Evolutionary conservation across 1,140 invertebrate species (phyloP).

Genomic region (Mycetomoellerius zeteki): DNA sequence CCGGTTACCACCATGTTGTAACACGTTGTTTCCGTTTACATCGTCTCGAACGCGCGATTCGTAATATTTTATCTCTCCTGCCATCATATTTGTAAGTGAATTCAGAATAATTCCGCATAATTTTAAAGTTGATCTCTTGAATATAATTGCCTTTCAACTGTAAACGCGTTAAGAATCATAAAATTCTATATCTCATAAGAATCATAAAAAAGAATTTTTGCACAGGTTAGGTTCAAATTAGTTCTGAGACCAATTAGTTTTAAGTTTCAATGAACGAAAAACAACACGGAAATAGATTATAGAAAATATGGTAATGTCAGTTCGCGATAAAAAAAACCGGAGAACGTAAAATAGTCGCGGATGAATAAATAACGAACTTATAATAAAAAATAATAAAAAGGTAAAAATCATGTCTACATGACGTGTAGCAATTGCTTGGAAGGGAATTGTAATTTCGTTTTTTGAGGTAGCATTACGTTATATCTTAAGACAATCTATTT

Average conservation of each 20-base stretch:
- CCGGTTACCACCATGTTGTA: background rate
- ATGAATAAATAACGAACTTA: constrained; percentile 18
- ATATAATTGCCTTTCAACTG: background rate
- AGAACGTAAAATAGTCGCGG: constrained; percentile 12
- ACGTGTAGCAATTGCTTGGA: background rate
- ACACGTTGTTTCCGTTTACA: constrained; percentile 31
- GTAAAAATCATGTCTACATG: background rate
- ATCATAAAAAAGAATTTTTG: background rate
- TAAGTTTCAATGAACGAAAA: background rate
- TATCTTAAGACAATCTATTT: background rate
- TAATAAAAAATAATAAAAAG: background rate
- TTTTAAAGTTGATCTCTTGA: background rate
- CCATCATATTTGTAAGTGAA: background rate
- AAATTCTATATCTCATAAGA: constrained; percentile 15
- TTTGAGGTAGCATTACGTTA: constrained; percentile 14
- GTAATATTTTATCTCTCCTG: constrained; percentile 20
- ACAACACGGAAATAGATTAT: background rate
- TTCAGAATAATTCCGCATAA: background rate
- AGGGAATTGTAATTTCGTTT: background rate
- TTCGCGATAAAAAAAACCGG: background rate
- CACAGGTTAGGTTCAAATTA: background rate
- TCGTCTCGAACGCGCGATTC: background rate
- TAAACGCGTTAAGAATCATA: background rate
- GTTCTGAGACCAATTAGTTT: background rate
- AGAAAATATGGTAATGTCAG: background rate